Conservation (phyloP, 2,888 invertebrate species). For the Aleiodes testaceus region DNA sequence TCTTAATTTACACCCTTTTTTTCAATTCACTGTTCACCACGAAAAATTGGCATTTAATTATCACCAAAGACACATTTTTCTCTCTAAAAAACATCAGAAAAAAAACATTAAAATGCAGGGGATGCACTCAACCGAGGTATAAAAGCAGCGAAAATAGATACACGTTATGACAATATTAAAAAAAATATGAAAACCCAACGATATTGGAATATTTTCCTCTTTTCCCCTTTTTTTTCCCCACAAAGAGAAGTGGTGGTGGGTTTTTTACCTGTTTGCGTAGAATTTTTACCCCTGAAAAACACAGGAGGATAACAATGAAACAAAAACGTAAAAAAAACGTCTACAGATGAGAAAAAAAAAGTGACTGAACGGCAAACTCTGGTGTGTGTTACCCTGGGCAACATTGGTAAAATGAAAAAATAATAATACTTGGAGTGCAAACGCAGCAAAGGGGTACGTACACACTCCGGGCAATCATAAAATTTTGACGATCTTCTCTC, state of each 20-base stretch:
- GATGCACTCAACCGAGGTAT: constrained; percentile 1
- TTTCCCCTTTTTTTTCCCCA: not conserved
- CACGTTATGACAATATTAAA: not conserved
- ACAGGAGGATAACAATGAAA: not conserved
- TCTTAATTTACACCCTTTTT: not conserved
- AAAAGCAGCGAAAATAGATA: not conserved
- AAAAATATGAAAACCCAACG: constrained; percentile 15
- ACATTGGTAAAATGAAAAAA: constrained; percentile 7
- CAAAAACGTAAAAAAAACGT: constrained; percentile 14
- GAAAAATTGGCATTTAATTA: too few species aligned
- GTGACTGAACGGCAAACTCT: constrained; percentile 10
- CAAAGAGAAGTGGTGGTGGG: constrained; percentile 3
- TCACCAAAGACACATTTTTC: not conserved
- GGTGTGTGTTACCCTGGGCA: not conserved
- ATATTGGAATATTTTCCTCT: not conserved
- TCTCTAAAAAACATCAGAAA: not conserved
- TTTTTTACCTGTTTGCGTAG: constrained; percentile 1
- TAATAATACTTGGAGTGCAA: not conserved
- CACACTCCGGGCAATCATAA: constrained; percentile 8
- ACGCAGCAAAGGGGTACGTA: constrained; percentile 1
- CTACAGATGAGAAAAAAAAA: constrained; percentile 8
- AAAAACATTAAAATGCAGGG: not conserved
- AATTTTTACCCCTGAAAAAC: too few species aligned
- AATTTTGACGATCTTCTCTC: constrained; percentile 31
- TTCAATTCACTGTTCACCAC: not conserved